These are phyloP conservation scores for Zaprionus nigranus DNA, from an alignment of 1,140 invertebrate species.

Conservation along the genomic window DNA sequence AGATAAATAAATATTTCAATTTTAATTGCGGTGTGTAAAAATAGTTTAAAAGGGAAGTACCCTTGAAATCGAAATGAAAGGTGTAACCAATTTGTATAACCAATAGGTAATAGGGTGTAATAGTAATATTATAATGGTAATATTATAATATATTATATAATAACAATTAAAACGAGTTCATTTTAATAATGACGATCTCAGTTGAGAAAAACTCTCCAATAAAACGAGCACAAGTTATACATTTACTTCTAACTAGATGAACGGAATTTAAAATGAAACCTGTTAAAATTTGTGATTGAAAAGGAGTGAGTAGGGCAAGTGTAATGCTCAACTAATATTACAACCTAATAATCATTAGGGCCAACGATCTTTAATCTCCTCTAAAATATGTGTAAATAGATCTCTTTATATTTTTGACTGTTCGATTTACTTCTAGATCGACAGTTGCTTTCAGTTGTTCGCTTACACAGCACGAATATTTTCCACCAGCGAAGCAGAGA, in stretches of 20 bases:
- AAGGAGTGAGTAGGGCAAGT: neutral
- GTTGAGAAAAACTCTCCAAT: too few species aligned
- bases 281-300: neutral
- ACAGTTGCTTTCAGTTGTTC: slow-evolving; percentile 46
- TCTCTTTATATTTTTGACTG: too few species aligned
- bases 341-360: neutral
- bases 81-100: neutral
- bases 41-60: slow-evolving; percentile 18
- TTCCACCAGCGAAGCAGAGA: slow-evolving; percentile 31
- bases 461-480: slow-evolving; percentile 65
- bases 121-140: neutral
- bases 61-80: neutral
- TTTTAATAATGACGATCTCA: too few species aligned
- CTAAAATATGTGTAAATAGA: neutral
- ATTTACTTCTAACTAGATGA: too few species aligned
- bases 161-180: neutral
- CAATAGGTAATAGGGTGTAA: neutral
- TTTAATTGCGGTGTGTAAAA: slow-evolving; percentile 33
- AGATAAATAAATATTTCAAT: slow-evolving; percentile 31
- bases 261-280: too few species aligned
- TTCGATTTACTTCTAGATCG: neutral
- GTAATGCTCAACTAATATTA: neutral
- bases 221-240: too few species aligned
- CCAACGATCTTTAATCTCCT: neutral
- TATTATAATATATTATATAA: neutral